Evolutionary conservation across 2,888 invertebrate genomes (phyloP), one percentile per base, ranked within the genome.

Genomic region (Nezara viridula): DNA sequence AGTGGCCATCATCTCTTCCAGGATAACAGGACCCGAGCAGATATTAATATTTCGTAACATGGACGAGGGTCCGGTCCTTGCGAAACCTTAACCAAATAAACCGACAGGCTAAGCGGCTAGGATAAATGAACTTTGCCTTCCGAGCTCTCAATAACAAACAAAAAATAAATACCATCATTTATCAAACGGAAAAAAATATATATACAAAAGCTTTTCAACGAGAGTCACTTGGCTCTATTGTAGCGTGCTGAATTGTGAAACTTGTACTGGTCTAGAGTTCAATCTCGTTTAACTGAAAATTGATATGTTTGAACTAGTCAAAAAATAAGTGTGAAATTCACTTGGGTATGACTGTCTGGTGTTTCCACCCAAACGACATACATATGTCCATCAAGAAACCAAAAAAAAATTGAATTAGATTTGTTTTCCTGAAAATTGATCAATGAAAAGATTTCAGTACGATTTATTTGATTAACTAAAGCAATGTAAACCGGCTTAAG

Each of bases 41-140:
- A 81, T 81, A 81, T 81, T 81, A 81, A 81, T 81, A 81, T 81
- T 81, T 81, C 81, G 81, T 47, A 81, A 81, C 44, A 2, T n/a
- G 24, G 44, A 4, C 44, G 81, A 81, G 81, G 81, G 81, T 40
- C 81, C 81, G 44, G 81, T 47, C 40, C 81, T 81, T 81, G 81
- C 81, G 81, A 81, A 81, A 81, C 81, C 81, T 47, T 44, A 81
- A 44, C 81, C 81, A 81, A 81, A 81, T 81, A 81, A 40, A 44
- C 81, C 44, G 81, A 81, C 81, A 81, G 44, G 24, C 44, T 81
- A 81, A 81, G 81, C 81, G 44, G n/a, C 81, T 12, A 44, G 9
- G 81, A 81, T 81, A 81, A 81, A 81, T 81, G 40, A 81, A 47
- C 44, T 44, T n/a, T 44, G 44, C 81, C 44, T 73, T 37, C 37